Evolutionary conservation across 2,113 vertebrate species (phyloP).

Genomic region (Gnathonemus longibarbis): DNA sequence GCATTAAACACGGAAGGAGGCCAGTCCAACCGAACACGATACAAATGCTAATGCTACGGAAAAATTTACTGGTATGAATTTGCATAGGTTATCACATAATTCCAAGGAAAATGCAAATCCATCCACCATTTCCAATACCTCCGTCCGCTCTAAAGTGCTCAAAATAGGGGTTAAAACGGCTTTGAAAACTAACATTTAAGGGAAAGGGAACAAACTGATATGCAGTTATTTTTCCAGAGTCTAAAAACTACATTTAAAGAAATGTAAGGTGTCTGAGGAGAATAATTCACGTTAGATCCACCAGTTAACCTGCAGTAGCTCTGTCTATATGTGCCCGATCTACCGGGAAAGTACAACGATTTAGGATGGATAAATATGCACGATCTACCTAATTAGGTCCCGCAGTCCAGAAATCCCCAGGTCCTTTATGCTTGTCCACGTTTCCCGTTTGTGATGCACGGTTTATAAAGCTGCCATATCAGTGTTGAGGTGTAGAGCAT

Average conservation of each 20-base stretch:
- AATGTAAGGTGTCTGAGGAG: neutral
- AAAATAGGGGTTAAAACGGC: neutral
- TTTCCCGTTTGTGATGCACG: neutral
- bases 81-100: neutral
- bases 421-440: neutral
- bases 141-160: too few species aligned
- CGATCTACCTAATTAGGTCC: neutral
- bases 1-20: neutral
- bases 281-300: neutral
- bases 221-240: neutral
- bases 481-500: neutral
- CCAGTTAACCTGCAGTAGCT: neutral
- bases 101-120: neutral
- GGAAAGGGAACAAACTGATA: neutral
- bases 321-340: conserved; percentile 27
- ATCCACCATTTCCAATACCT: neutral
- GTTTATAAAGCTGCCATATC: neutral
- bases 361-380: conserved; percentile 41
- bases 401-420: conserved; percentile 7
- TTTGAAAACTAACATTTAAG: neutral
- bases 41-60: neutral
- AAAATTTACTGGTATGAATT: neutral
- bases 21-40: neutral
- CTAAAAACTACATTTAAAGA: neutral
- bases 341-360: conserved; percentile 42